Percentiles rank a stretch among this genome's conserved stretches.
Evolutionary conservation across 2,113 vertebrate genomes (phyloP).

Genomic region (Zosterops hypoxanthus): DNA sequence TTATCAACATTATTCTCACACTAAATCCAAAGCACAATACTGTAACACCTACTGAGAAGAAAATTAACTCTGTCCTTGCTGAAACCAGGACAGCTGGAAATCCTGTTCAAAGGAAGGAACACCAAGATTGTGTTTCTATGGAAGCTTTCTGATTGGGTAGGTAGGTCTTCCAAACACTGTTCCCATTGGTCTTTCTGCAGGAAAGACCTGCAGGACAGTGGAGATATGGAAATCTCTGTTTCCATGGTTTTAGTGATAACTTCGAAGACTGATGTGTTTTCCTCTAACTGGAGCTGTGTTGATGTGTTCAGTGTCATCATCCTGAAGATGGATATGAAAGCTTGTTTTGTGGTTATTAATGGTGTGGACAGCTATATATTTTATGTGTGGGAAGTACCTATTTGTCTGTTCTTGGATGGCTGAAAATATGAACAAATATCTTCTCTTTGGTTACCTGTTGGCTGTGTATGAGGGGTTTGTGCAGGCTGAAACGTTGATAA

Average conservation of each 20-base stretch:
- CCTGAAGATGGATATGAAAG: neutral
- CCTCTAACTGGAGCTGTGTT: neutral
- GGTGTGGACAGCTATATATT: neutral
- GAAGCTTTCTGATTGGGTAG: neutral
- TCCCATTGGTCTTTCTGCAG: neutral
- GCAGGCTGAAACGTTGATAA: neutral
- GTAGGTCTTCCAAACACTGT: neutral
- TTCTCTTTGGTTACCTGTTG: neutral
- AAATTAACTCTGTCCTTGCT: neutral
- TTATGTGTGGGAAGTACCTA: neutral
- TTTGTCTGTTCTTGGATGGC: neutral
- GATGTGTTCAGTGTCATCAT: neutral
- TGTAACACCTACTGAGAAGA: neutral
- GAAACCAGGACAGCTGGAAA: neutral
- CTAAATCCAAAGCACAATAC: neutral
- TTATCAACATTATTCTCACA: neutral
- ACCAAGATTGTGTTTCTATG: neutral
- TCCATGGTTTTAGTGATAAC: neutral
- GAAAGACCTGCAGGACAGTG: neutral
- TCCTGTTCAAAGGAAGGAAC: neutral
- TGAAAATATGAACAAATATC: neutral
- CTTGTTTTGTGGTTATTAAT: neutral
- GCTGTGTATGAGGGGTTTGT: neutral
- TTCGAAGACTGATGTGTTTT: neutral
- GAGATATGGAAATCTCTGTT: neutral